These are phyloP conservation scores for Congeria kusceri DNA, from an alignment of 2,888 invertebrate species.

Conservation along the genomic window DNA sequence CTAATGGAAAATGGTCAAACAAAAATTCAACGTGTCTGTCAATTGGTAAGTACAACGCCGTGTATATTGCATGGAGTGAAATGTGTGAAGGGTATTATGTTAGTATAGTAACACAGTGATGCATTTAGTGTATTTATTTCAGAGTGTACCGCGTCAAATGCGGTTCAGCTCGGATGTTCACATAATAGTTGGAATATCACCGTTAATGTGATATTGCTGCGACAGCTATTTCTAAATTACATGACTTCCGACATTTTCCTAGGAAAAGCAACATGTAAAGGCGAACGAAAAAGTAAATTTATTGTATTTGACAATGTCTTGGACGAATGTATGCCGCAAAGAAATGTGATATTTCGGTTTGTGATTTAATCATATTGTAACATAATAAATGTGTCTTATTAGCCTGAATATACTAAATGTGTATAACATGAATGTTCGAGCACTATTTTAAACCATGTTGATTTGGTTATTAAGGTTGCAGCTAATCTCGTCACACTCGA, in stretches of 20 bases:
- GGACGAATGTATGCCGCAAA: constrained; percentile 12
- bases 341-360: background rate
- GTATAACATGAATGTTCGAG: too few relatives aligned
- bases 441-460: too few relatives aligned
- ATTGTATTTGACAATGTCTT: constrained; percentile 18
- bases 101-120: too few relatives aligned
- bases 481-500: too few relatives aligned
- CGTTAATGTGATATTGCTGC: constrained; percentile 6
- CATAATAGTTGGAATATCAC: constrained; percentile 23
- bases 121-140: background rate
- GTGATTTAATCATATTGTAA: background rate
- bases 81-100: too few relatives aligned
- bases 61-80: too few relatives aligned
- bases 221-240: constrained; percentile 4
- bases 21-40: too few relatives aligned
- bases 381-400: background rate
- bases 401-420: too few relatives aligned
- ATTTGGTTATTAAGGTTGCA: too few relatives aligned
- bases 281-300: background rate
- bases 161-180: constrained; percentile 13
- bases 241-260: constrained; percentile 8
- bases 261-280: constrained; percentile 14
- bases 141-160: background rate
- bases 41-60: too few relatives aligned
- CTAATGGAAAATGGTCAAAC: too few relatives aligned